Base-by-base conservation (phyloP, 1,140 invertebrate genomes). In the Apis cerana region DNA sequence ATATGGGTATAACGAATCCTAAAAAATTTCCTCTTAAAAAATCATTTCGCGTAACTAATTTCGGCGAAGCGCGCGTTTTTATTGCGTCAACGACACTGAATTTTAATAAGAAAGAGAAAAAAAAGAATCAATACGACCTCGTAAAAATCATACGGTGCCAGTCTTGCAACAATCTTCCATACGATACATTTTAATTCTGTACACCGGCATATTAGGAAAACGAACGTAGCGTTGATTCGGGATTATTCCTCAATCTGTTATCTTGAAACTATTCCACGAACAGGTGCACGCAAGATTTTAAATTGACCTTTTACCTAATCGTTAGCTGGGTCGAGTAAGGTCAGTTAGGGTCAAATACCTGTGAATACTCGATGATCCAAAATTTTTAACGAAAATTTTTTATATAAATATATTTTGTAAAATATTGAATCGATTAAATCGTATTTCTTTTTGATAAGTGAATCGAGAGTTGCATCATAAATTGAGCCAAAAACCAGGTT, bases 261-360 rank as follows among this genome's bases (percentile, higher is more conserved):
- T 81, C 79, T 81, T 56, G 72, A 13, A 50, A 67, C 43, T 62
- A 23, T 52, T 67, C 33, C 68, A 48, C 69, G 75, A 74, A 74
- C 74, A 72, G 74, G 67, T 62, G 71, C 78, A 70, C 64, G 71
- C 80, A 77, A 71, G 72, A 76, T 85, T 85, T 69, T 81, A 71
- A 71, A 85, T 81, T 56, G 77, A 82, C 70, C 71, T 75, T 64
- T 75, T 68, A 82, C 56, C 70, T 67, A 69, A 23, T 64, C 33
- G 50, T 27, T n/a, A 68, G 61, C 75, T 27, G 56, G 75, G 59
- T 75, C 77, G 70, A 54, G 70, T 75, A 71, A 76, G 83, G 83
- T 84, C 78, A 84, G 78, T 84, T 76, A 75, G 71, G 83, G 78
- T 84, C 83, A 81, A 84, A 23, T 48, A 76, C 78, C 78, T 78